These are phyloP conservation scores for Martes martes DNA, from an alignment of 2,113 vertebrate genomes.

Conservation along the genomic window DNA sequence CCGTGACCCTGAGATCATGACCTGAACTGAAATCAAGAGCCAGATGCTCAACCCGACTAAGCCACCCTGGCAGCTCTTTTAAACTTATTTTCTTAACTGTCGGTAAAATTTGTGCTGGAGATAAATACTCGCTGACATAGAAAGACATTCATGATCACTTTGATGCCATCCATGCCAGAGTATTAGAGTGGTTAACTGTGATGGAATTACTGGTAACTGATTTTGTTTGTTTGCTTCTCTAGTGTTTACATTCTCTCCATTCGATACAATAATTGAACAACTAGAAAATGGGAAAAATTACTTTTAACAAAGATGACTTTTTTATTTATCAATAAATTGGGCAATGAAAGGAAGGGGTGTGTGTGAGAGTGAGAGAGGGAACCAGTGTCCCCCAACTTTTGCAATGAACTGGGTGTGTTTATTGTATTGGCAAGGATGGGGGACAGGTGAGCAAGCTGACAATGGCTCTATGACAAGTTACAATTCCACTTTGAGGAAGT, in stretches of 20 bases:
- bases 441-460: not conserved
- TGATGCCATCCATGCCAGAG: accelerated
- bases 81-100: not conserved
- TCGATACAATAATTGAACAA: not conserved
- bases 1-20: not conserved
- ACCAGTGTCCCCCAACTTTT: not conserved
- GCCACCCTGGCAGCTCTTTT: not conserved
- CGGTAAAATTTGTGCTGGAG: not conserved
- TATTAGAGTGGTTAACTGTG: not conserved
- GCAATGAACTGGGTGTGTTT: not conserved
- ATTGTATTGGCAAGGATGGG: not conserved
- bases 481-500: not conserved
- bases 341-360: not conserved
- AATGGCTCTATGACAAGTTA: not conserved
- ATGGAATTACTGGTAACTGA: not conserved
- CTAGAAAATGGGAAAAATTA: not conserved
- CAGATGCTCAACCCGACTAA: not conserved
- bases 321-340: not conserved
- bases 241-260: not conserved
- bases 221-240: not conserved
- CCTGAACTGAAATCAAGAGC: not conserved
- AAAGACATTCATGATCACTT: not conserved
- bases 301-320: not conserved
- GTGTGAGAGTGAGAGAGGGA: not conserved
- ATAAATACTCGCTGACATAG: not conserved